phyloP scores from a whole-genome alignment of 53 echinoderm and acorn worm genomes.

The Echinometra lucunter region DNA sequence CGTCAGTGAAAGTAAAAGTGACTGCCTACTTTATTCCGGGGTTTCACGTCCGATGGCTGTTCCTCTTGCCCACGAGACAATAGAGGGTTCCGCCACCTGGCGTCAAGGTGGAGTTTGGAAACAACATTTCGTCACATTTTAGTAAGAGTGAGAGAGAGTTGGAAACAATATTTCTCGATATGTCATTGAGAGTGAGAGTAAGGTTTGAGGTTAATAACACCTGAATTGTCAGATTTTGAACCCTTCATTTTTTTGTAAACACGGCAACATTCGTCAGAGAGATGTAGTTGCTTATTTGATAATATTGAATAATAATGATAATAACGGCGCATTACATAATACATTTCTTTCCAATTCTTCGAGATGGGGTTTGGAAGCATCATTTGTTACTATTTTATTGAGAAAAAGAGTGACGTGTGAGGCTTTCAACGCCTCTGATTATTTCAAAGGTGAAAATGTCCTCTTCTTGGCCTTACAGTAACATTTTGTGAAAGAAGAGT shows the following conservation, averaged over 20 bases:
- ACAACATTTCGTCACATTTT: background rate
- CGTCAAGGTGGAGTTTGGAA: constrained; percentile 27
- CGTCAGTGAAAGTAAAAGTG: constrained; percentile 57
- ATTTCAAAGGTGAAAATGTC: too few relatives aligned
- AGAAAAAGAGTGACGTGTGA: too few relatives aligned
- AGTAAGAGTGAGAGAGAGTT: background rate
- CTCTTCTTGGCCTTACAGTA: too few relatives aligned
- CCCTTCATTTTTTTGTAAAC: background rate
- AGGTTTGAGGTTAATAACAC: background rate
- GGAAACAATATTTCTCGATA: background rate
- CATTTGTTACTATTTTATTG: too few relatives aligned
- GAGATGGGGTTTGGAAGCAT: too few relatives aligned
- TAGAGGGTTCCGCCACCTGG: constrained; percentile 11
- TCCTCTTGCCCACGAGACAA: constrained; percentile 33
- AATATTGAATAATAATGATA: too few relatives aligned
- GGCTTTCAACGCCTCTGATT: too few relatives aligned
- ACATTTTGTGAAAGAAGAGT: too few relatives aligned
- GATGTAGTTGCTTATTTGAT: background rate
- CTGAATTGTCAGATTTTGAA: background rate
- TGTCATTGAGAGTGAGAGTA: background rate
- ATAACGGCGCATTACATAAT: too few relatives aligned
- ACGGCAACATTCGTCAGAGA: background rate
- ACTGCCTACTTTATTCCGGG: constrained; percentile 39
- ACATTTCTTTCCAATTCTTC: too few relatives aligned
- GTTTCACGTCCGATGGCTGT: constrained; percentile 6